Evolutionary conservation across 2,113 vertebrate species (phyloP).

Genomic region (Parus major): DNA sequence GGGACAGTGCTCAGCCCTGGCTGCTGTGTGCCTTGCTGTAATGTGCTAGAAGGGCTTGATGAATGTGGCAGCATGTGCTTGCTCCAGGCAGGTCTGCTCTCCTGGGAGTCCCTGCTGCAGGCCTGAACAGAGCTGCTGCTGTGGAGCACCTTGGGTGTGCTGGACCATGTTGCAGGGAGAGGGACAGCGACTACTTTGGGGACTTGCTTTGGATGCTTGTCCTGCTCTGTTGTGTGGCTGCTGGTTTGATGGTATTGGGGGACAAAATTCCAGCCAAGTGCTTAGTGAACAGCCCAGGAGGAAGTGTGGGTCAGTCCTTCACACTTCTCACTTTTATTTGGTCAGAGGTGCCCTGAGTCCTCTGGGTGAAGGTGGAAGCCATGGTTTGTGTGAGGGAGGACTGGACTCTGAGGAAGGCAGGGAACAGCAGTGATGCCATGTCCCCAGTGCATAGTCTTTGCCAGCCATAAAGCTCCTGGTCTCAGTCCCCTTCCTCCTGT

Average conservation of each 20-base stretch:
- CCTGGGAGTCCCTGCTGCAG: not conserved
- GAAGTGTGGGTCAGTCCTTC: not conserved
- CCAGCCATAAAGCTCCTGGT: rapidly evolving
- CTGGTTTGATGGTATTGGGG: not conserved
- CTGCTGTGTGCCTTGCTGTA: not conserved
- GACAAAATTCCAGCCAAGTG: not conserved
- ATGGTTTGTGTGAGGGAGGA: not conserved
- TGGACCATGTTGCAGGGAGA: not conserved
- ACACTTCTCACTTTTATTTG: not conserved
- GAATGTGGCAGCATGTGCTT: not conserved
- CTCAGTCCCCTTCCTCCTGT: not conserved
- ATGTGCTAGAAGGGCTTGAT: not conserved
- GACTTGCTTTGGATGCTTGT: not conserved
- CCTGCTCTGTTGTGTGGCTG: rapidly evolving
- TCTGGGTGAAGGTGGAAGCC: not conserved
- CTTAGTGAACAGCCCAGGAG: not conserved
- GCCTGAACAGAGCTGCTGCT: not conserved
- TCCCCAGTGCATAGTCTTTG: rapidly evolving
- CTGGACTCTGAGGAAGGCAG: not conserved
- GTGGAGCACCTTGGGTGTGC: not conserved
- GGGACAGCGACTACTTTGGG: not conserved
- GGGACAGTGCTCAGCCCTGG: not conserved
- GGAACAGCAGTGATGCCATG: rapidly evolving
- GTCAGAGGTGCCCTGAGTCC: not conserved
- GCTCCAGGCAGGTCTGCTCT: not conserved